Evolutionary conservation across 2,888 invertebrate genomes (phyloP), one percentile per base, ranked within the genome.

Genomic region (Auanema freiburgensis): DNA sequence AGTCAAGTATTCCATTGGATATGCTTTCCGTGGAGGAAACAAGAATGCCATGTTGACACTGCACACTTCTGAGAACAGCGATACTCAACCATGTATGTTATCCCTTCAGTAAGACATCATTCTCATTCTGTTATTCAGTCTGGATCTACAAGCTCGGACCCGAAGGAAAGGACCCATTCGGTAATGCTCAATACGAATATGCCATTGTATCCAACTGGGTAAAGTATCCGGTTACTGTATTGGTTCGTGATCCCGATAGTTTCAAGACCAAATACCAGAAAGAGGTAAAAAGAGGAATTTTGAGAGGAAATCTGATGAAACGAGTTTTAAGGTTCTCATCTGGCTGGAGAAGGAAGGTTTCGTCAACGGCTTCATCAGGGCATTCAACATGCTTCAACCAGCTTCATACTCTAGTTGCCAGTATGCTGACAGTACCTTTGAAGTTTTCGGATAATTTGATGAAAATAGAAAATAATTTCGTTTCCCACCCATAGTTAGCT

Each of bases 61-160:
- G 56, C 83, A 83, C 69, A 79, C 79, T 43, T 79, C 79, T 42
- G 83, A 83, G 66, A 78, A 79, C 43, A 60, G 71, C 44, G 83
- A 83, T 56, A 81, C 83, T 43, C 81, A 80, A 61, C 83, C 83
- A 55, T 83, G 83, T 83, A 59, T 69, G 71, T 53, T 42, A 14
- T 2, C n/a, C 23, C 5, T 0, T 14, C 14, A 11, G 46, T 40
- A 46, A 59, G 21, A 12, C 33, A 1, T 42, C 42, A 12, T 43
- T 43, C 6, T 43, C 41, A 14, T 16, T 42, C 18, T 8, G 6
- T 40, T 33, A 64, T 77, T 72, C 69, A 83, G 83, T 83, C 79
- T 84, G 84, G 84, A 79, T 84, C 60, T 84, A 84, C 76, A 79
- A 81, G 62, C 79, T 84, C 46, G 84, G 84, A 42, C 84, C 84